These are phyloP conservation scores for Globodera rostochiensis DNA, from an alignment of 1,140 invertebrate species.

Conservation along the genomic window DNA sequence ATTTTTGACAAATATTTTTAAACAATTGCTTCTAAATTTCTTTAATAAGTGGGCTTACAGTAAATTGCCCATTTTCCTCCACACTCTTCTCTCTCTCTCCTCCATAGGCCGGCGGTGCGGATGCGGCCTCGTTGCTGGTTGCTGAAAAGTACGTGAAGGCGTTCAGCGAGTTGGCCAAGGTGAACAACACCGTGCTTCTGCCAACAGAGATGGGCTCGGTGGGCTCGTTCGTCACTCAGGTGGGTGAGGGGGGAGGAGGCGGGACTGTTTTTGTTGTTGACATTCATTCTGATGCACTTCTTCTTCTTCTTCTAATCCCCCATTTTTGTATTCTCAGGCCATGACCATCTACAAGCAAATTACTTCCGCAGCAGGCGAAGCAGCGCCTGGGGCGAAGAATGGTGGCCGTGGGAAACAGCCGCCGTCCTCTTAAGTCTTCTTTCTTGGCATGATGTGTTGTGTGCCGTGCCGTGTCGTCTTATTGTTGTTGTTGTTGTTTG, in stretches of 20 bases:
- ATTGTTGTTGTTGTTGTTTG: background rate
- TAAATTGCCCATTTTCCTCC: no score
- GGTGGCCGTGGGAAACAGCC: background rate
- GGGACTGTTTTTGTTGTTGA: no score
- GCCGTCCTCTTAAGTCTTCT: background rate
- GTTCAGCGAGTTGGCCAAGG: conserved; percentile 75
- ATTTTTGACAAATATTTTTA: no score
- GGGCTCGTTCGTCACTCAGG: conserved; percentile 24
- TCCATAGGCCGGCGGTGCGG: conserved; percentile 16
- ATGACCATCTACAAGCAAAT: conserved; percentile 54
- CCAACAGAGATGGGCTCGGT: conserved; percentile 70
- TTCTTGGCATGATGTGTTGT: background rate
- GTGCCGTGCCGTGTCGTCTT: no score
- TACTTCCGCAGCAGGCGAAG: conserved; percentile 14
- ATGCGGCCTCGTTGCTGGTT: conserved; percentile 41
- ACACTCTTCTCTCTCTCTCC: background rate
- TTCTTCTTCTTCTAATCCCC: background rate
- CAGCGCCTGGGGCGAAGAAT: background rate
- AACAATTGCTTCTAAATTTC: no score
- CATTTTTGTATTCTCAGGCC: conserved; percentile 40
- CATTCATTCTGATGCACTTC: no score
- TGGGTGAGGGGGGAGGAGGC: background rate
- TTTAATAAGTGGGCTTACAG: no score
- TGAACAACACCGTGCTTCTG: conserved; percentile 89
- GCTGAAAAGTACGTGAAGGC: conserved; percentile 53